Percentiles rank a stretch among this genome's conserved stretches.
Evolutionary conservation across 2,113 vertebrate species (phyloP).

Genomic region (Lophochroa leadbeateri): DNA sequence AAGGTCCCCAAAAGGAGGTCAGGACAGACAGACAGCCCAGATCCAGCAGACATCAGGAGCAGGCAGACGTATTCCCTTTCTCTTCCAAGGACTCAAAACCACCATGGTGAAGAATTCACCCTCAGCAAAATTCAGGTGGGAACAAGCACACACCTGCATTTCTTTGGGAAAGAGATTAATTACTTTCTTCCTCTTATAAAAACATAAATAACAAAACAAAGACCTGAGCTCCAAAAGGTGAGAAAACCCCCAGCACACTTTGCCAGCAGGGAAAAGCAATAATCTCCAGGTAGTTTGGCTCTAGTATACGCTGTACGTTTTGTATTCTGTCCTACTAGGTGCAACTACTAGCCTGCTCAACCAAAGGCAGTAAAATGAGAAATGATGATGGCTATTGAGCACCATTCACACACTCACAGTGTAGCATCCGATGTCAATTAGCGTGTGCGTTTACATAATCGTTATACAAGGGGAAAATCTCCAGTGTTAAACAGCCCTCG

Average conservation of each 20-base stretch:
- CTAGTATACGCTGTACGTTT: fast-evolving
- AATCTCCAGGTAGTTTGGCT: not conserved
- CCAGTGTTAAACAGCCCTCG: constrained; percentile 59
- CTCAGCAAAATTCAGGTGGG: constrained; percentile 4
- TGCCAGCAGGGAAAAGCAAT: not conserved
- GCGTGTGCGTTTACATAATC: constrained; percentile 47
- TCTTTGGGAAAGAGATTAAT: constrained; percentile 15
- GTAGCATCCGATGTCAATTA: constrained; percentile 51
- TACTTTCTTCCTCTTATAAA: constrained; percentile 23
- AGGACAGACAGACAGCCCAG: not conserved
- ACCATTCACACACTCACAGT: constrained; percentile 26
- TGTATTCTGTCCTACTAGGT: not conserved
- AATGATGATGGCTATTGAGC: constrained; percentile 54
- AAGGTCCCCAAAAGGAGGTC: not conserved
- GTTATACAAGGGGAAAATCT: constrained; percentile 69
- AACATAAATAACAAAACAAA: constrained; percentile 25
- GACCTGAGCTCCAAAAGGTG: not conserved
- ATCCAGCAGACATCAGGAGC: not conserved
- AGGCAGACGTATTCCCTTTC: not conserved
- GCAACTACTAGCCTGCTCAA: not conserved
- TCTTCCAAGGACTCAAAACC: not conserved
- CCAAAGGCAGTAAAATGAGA: constrained; percentile 51
- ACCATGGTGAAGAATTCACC: not conserved
- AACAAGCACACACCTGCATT: not conserved
- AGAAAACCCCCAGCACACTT: not conserved